Evolutionary conservation across 2,113 vertebrate genomes (phyloP).

Genomic region (Naja naja): DNA sequence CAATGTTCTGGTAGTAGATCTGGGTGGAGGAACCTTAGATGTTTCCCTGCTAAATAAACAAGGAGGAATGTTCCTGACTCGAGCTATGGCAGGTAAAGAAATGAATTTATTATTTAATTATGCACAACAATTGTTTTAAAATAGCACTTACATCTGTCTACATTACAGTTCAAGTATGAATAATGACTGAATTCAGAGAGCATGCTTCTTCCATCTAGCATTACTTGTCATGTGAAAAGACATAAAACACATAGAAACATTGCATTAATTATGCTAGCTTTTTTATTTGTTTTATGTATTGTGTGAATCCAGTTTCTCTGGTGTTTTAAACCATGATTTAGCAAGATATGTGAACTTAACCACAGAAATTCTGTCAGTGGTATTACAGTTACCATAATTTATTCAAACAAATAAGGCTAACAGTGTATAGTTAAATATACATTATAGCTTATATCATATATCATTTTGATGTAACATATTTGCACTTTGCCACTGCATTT

Average conservation of each 20-base stretch:
- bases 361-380: not conserved
- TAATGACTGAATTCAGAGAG: not conserved
- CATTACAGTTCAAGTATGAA: not conserved
- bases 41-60: constrained; percentile 95
- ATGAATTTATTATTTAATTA: not conserved
- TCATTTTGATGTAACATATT: not conserved
- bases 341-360: not conserved
- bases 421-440: not conserved
- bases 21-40: constrained; percentile 94
- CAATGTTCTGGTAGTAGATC: constrained; percentile 93
- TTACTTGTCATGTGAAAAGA: not conserved
- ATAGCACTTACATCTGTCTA: not conserved
- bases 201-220: not conserved
- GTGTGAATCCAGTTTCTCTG: not conserved
- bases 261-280: not conserved
- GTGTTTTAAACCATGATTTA: not conserved
- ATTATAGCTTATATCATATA: not conserved
- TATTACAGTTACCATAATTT: not conserved
- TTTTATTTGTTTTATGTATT: not conserved
- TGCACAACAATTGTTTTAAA: not conserved
- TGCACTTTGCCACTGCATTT: not conserved
- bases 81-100: constrained; percentile 93
- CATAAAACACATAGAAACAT: not conserved
- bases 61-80: constrained; percentile 96
- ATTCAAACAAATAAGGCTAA: not conserved